Evolutionary conservation across 1,140 invertebrate species (phyloP), one percentile per base, ranked within the genome.

Genomic region (Aleiodes sp.): DNA sequence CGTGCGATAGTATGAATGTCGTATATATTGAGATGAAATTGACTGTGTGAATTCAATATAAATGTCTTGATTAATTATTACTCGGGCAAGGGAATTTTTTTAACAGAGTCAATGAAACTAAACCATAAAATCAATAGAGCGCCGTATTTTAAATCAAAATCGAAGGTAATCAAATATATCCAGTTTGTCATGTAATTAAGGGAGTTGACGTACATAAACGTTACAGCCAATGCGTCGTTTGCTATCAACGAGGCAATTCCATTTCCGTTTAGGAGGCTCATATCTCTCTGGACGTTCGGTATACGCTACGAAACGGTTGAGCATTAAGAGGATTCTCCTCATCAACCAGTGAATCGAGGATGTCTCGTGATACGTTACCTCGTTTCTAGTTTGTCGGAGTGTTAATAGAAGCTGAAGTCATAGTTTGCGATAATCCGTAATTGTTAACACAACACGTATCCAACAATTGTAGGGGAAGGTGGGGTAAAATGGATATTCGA

Each of bases 281-380:
- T 67, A 67, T 67, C 31, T n/a, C n/a, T 67, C 29, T 31, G 33
- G 43, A 35, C 14, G 14, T 61, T 35, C n/a, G 16, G 12, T 19
- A 0, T 8, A 37, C 16, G 33, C 12, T 21, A 9, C 9, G 37
- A 52, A 63, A 64, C 21, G 19, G 60, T 14, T 56, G 21, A 31
- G 16, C 41, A 71, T 67, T 67, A 67, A 67, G 70, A 63, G 70
- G 59, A 71, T 71, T 67, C 39, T 65, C 26, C 41, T 67, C 56
- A 71, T 71, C 63, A 65, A 56, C 33, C 1, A 52, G 21, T 26
- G 31, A 16, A 39, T 62, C 26, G 60, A 67, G 37, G 35, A 14
- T 52, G 37, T 68, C 59, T 62, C 59, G 29, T 63, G 65, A 71
- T 71, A 71, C 64, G 69, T 63, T 67, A 43, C 37, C 14, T 62